Conservation (phyloP, 1,140 invertebrate genomes). For the Apis laboriosa region DNA sequence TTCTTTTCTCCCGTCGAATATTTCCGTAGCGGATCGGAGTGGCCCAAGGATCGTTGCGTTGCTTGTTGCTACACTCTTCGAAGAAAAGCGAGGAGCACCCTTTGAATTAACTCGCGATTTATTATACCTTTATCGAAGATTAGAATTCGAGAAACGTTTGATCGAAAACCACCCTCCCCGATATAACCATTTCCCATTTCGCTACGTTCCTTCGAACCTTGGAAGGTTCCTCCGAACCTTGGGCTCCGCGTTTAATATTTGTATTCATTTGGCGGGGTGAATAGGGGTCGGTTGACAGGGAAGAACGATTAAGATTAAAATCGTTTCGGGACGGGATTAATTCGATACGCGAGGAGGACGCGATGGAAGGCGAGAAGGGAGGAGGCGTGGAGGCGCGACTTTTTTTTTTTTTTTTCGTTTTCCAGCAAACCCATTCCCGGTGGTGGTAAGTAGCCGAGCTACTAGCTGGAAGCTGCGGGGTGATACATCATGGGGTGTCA, state of each 20-base stretch:
- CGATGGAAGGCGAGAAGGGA: not conserved
- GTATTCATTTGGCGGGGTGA: not conserved
- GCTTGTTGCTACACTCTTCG: not conserved
- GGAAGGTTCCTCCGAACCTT: no score
- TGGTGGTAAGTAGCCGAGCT: constrained; percentile 60
- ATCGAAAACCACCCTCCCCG: not conserved
- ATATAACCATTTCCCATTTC: no score
- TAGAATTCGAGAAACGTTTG: not conserved
- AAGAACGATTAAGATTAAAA: constrained; percentile 28
- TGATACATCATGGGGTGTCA: constrained; percentile 72
- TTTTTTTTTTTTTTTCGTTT: constrained; percentile 28
- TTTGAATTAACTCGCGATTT: not conserved
- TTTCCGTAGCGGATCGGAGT: constrained; percentile 23
- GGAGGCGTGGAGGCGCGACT: not conserved
- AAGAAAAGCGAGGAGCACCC: no score
- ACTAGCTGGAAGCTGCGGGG: constrained; percentile 58
- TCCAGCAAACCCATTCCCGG: constrained; percentile 41
- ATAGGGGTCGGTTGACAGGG: not conserved
- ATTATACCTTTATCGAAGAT: not conserved
- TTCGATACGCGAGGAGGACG: constrained; percentile 41
- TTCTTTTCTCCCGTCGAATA: constrained; percentile 3
- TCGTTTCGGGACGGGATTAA: constrained; percentile 37
- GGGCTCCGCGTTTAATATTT: not conserved
- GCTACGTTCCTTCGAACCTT: not conserved
- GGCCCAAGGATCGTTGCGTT: no score